Conservation (phyloP, 2,113 vertebrate genomes). For the Prunella himalayana region DNA sequence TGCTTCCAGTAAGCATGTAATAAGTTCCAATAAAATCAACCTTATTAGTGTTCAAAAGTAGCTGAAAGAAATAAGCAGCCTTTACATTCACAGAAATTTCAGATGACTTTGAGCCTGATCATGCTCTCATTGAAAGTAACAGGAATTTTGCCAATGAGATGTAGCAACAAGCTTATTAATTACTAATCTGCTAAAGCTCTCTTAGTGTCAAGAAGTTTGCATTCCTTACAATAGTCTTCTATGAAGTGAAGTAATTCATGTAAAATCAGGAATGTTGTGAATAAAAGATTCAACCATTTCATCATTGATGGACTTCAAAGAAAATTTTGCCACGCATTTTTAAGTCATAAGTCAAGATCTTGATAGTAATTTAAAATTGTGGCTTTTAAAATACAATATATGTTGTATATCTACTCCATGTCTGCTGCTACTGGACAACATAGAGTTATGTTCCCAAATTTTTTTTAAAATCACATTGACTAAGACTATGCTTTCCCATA, state of each 20-base stretch:
- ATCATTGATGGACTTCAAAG: background rate
- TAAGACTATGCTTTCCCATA: background rate
- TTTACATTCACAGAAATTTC: slow-evolving; percentile 35
- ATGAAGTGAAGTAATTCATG: background rate
- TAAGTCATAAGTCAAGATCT: background rate
- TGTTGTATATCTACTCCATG: background rate
- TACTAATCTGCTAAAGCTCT: background rate
- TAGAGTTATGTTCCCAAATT: background rate
- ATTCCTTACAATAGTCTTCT: background rate
- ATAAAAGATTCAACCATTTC: background rate
- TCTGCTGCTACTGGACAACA: background rate
- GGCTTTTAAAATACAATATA: background rate
- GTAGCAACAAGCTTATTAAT: background rate
- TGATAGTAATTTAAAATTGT: background rate
- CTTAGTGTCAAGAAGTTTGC: background rate
- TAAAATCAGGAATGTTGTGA: background rate
- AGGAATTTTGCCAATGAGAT: background rate
- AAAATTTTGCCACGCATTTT: background rate
- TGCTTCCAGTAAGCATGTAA: slow-evolving; percentile 60
- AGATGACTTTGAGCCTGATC: slow-evolving; percentile 2
- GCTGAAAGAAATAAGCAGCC: slow-evolving; percentile 35
- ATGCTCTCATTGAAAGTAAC: background rate
- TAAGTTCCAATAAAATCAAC: slow-evolving; percentile 62
- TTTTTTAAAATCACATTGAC: background rate
- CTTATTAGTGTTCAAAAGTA: slow-evolving; percentile 43